phyloP scores from a whole-genome alignment of 2,888 invertebrate genomes.

The Lasius platythorax region DNA sequence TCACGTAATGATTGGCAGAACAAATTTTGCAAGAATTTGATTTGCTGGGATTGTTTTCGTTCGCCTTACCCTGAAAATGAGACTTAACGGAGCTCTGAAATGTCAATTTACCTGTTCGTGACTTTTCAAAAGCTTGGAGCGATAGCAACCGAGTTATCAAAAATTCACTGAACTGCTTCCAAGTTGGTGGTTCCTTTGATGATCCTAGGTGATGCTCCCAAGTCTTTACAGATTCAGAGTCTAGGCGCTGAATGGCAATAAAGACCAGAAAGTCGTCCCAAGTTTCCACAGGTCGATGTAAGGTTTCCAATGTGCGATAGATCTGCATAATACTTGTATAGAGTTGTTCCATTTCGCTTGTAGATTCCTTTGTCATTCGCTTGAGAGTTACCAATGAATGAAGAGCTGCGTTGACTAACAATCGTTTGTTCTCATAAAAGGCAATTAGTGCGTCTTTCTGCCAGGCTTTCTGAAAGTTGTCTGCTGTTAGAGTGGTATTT shows the following conservation, averaged over 20 bases:
- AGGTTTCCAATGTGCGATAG: constrained; percentile 21
- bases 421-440: not conserved
- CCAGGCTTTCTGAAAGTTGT: not conserved
- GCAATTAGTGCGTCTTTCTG: too few species aligned
- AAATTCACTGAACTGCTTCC: constrained; percentile 54
- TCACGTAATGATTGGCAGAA: not conserved
- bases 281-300: constrained; percentile 38
- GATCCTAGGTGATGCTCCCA: constrained; percentile 58
- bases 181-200: constrained; percentile 35
- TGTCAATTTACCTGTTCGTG: not conserved
- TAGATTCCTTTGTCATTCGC: not conserved
- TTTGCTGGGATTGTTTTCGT: not conserved
- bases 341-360: constrained; percentile 37
- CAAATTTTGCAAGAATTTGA: not conserved
- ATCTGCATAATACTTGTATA: constrained; percentile 20
- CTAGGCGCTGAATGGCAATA: constrained; percentile 33
- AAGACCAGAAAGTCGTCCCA: constrained; percentile 57
- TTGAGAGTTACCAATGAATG: not conserved
- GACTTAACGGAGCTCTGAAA: too few species aligned
- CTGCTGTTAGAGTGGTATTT: not conserved
- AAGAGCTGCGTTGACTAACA: not conserved
- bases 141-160: constrained; percentile 45
- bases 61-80: not conserved
- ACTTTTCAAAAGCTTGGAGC: constrained; percentile 56
- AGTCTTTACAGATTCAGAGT: constrained; percentile 38